Percentiles rank a stretch among this genome's conserved stretches.
Conservation (phyloP, 2,797 vertebrate genomes). For the Catharus ustulatus region DNA sequence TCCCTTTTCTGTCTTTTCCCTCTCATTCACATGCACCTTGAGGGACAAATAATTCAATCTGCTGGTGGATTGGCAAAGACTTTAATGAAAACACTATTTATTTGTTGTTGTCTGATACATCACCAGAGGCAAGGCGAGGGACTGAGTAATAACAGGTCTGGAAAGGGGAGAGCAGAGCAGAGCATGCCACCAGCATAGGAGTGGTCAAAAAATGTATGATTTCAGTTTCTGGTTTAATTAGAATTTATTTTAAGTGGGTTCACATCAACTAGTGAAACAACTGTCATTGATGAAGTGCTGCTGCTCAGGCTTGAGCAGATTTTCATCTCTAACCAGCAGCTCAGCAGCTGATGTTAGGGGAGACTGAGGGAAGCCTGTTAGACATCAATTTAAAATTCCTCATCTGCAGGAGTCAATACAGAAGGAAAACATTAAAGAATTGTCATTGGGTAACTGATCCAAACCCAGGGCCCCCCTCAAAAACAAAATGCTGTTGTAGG, state of each 20-base stretch:
- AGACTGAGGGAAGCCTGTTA: slow-evolving; percentile 29
- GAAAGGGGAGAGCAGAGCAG: not conserved
- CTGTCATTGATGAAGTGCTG: slow-evolving; percentile 59
- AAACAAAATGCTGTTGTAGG: not conserved
- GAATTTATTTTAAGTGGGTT: slow-evolving; percentile 53
- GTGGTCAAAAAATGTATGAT: slow-evolving; percentile 14
- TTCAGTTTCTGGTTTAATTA: slow-evolving; percentile 62
- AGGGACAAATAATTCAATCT: slow-evolving; percentile 37
- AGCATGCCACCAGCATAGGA: not conserved
- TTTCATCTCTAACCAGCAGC: slow-evolving; percentile 55
- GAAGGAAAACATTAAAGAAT: not conserved
- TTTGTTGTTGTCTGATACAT: slow-evolving; percentile 8
- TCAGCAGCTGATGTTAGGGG: not conserved
- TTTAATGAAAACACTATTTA: slow-evolving; percentile 57
- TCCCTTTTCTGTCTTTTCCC: not conserved
- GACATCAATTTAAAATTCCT: slow-evolving; percentile 42
- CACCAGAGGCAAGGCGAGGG: not conserved
- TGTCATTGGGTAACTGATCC: not conserved
- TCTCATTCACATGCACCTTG: not conserved
- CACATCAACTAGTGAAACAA: slow-evolving; percentile 63
- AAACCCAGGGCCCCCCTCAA: not conserved
- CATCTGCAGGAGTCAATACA: slow-evolving; percentile 4
- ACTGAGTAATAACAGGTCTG: slow-evolving; percentile 29
- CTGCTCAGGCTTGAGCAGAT: slow-evolving; percentile 27
- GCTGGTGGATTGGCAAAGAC: not conserved